These are phyloP conservation scores for Agrotis puta DNA, from an alignment of 2,888 invertebrate genomes.

Conservation along the genomic window DNA sequence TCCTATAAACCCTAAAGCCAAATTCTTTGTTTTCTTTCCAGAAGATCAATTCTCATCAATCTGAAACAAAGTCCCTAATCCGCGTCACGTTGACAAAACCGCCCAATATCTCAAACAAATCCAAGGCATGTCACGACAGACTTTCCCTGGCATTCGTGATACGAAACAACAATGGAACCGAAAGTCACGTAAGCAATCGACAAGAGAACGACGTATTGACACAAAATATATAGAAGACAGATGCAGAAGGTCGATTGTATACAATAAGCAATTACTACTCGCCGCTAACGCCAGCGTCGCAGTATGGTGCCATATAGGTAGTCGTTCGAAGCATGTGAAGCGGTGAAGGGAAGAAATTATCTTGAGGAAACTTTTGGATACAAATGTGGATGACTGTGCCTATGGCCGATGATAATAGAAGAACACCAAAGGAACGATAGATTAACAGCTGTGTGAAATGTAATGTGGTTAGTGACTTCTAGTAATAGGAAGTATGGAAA, in stretches of 20 bases:
- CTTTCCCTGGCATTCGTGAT: conserved; percentile 61
- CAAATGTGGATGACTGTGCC: too few relatives aligned
- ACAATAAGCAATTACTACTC: not conserved
- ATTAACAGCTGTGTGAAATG: too few relatives aligned
- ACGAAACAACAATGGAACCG: conserved; percentile 57
- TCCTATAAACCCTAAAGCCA: not conserved
- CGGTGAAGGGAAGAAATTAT: too few relatives aligned
- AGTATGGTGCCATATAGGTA: too few relatives aligned
- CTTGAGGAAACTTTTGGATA: too few relatives aligned
- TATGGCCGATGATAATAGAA: too few relatives aligned
- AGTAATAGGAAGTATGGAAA: too few relatives aligned
- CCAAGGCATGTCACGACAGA: conserved; percentile 46
- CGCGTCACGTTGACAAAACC: conserved; percentile 25
- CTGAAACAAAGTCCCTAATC: conserved; percentile 10
- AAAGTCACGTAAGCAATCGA: conserved; percentile 59
- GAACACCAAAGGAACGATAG: too few relatives aligned
- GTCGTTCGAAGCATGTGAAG: too few relatives aligned
- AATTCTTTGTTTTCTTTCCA: conserved; percentile 2
- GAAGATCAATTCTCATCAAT: conserved; percentile 19
- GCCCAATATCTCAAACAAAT: conserved; percentile 53
- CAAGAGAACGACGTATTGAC: conserved; percentile 51
- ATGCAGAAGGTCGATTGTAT: conserved; percentile 22
- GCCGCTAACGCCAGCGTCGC: too few relatives aligned
- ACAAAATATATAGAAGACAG: not conserved
- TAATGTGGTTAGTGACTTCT: too few relatives aligned